Evolutionary conservation across 1,140 invertebrate genomes (phyloP), one percentile per base, ranked within the genome.

Genomic region (Drosophila trapezifrons): DNA sequence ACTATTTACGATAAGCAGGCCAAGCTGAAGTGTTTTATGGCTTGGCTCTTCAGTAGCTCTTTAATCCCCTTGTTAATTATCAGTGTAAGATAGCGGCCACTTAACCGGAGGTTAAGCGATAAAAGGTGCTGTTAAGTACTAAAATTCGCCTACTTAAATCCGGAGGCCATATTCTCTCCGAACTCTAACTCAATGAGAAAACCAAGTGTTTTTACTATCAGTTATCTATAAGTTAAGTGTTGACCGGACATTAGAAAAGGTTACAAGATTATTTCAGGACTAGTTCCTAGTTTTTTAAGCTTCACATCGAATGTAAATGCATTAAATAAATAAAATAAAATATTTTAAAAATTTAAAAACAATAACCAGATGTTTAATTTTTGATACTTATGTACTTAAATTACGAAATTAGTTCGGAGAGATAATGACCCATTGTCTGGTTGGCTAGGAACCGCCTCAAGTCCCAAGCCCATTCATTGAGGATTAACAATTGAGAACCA

Each of bases 381-480:
- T 37, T 9, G 29, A 10, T 38, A 40, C 32, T 25, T 32, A 64
- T 67, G 35, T 49, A 32, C 0, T 2, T 5, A 22, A 42, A 42
- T 49, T 67, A 49, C 49, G 45, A 67, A 67, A 67, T 35, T 45
- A 10, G 17, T 58, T 32, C 35, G 29, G n/a, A 46, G 29, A 20
- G 25, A n/a, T 64, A 67, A 47, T 65, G 12, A 25, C 12, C 59
- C 20, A 69, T 70, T 55, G 64, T 69, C n/a, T 37, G 47, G 63
- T 27, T 35, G 20, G 47, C 12, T 69, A 29, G 38, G 22, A 67
- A 54, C 37, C 15, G 43, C 20, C 40, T n/a, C 60, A 13, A 38
- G 13, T 69, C 67, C 45, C 67, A 70, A 56, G 64, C 18, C 47
- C 38, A 46, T 70, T 70, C 63, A 69, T 69, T 70, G 40, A 35